These are phyloP conservation scores for Aphaenogaster ashmeadi DNA, from an alignment of 1,140 invertebrate species.

Conservation along the genomic window DNA sequence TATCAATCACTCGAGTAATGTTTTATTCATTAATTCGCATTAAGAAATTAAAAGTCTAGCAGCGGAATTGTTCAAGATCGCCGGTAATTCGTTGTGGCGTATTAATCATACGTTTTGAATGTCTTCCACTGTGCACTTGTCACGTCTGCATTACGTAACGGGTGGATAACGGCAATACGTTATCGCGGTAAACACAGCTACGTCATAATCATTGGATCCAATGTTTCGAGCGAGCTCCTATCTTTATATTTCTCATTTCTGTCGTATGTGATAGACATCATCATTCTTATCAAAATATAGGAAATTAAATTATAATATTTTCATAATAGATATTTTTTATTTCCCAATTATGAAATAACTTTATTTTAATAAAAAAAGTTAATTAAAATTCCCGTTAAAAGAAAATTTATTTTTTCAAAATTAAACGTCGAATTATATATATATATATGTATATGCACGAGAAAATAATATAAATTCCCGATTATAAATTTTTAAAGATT, in stretches of 20 bases:
- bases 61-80: not conserved
- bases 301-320: not conserved
- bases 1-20: not conserved
- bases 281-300: not conserved
- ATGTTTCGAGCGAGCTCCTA: not conserved
- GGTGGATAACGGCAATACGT: constrained; percentile 13
- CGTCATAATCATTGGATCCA: constrained; percentile 1
- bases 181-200: constrained; percentile 16
- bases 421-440: not conserved
- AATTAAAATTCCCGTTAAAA: not conserved
- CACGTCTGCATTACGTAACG: constrained; percentile 24
- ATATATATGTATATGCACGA: not conserved
- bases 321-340: not conserved
- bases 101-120: constrained; percentile 17
- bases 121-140: not conserved
- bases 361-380: not conserved
- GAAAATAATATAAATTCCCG: no score
- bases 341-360: not conserved
- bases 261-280: not conserved
- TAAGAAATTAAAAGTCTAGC: constrained; percentile 26
- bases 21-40: not conserved
- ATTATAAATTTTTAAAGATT: not conserved
- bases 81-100: not conserved
- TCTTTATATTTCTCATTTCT: constrained; percentile 4
- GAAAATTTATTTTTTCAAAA: not conserved